These are phyloP conservation scores for Muntiacus muntjak DNA, from an alignment of 2,113 vertebrate genomes.

Conservation along the genomic window DNA sequence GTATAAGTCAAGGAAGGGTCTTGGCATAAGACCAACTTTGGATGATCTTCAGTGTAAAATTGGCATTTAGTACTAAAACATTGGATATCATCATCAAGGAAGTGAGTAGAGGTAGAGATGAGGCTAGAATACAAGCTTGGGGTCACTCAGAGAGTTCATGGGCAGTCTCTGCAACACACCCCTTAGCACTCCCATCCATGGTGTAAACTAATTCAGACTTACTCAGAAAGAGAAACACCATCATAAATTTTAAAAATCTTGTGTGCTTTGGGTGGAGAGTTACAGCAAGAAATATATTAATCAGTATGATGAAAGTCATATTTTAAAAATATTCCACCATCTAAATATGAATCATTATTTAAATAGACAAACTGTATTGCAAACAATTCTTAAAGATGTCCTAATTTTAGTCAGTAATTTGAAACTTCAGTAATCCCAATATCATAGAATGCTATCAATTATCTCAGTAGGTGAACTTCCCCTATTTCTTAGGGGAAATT, in stretches of 20 bases:
- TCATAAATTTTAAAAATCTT: neutral
- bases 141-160: neutral
- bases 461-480: neutral
- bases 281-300: neutral
- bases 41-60: neutral
- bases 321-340: neutral
- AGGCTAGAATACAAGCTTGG: neutral
- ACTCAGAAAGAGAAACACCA: neutral
- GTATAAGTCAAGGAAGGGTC: neutral
- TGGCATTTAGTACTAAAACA: neutral
- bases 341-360: neutral
- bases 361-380: neutral
- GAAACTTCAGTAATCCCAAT: neutral
- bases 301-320: neutral
- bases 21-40: neutral
- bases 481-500: neutral
- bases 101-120: neutral
- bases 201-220: neutral
- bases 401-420: constrained; percentile 19
- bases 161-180: neutral
- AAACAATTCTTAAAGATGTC: neutral
- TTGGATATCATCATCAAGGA: neutral
- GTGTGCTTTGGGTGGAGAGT: neutral
- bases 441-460: neutral
- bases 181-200: neutral